Evolutionary conservation across 2,888 invertebrate genomes (phyloP).

Genomic region (Andrena chrysosceles): DNA sequence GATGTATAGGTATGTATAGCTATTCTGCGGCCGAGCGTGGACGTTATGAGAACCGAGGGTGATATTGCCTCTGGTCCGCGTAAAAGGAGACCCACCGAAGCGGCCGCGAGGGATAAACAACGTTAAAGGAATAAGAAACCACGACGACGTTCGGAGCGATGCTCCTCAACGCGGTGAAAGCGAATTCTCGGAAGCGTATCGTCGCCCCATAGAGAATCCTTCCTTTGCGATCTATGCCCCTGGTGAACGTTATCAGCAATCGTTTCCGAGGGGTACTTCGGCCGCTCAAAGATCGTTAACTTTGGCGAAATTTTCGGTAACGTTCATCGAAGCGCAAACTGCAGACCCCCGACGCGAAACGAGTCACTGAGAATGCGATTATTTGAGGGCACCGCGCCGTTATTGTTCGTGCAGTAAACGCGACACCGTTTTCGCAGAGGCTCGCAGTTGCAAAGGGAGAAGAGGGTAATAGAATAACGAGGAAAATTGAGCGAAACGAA

Average conservation of each 20-base stretch:
- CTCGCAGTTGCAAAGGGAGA: background rate
- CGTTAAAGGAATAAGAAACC: conserved; percentile 12
- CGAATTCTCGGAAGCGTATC: conserved; percentile 18
- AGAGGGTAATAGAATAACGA: background rate
- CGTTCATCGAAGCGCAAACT: background rate
- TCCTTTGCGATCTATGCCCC: background rate
- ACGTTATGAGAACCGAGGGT: conserved; percentile 2
- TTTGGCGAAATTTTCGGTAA: background rate
- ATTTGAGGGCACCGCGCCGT: too few relatives aligned
- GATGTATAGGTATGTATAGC: conserved; percentile 11
- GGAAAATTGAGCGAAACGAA: background rate
- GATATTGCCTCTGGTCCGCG: background rate
- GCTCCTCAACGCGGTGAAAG: background rate
- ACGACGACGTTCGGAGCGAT: conserved; percentile 3
- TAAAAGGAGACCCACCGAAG: background rate
- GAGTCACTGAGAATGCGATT: too few relatives aligned
- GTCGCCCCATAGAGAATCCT: background rate
- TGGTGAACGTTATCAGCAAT: background rate
- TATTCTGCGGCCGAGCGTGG: background rate
- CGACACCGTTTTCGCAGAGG: background rate
- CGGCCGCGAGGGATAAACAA: conserved; percentile 11
- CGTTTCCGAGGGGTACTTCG: background rate
- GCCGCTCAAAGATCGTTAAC: background rate
- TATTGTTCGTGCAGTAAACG: too few relatives aligned
- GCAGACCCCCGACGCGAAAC: background rate